Evolutionary conservation across 2,113 vertebrate genomes (phyloP).

Genomic region (Agelaius phoeniceus): DNA sequence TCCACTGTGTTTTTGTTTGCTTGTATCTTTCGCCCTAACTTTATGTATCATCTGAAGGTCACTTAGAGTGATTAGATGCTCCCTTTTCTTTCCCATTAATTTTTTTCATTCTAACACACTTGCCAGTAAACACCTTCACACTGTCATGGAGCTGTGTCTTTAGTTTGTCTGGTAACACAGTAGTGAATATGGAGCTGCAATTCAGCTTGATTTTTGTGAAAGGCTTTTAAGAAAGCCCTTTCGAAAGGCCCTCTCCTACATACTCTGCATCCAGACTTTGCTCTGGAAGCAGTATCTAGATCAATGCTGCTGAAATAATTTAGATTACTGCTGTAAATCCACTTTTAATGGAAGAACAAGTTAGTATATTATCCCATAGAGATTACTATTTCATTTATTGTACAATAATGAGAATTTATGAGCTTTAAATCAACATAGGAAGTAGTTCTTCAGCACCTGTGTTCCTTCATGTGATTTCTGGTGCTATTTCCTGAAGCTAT

Average conservation of each 20-base stretch:
- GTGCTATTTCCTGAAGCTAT: background rate
- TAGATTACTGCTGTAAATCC: background rate
- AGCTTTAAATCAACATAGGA: background rate
- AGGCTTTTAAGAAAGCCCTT: background rate
- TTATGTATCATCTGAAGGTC: background rate
- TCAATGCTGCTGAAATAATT: background rate
- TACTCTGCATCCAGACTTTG: background rate
- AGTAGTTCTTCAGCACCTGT: background rate
- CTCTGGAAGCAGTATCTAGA: background rate
- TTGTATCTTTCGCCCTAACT: background rate
- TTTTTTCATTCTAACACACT: background rate
- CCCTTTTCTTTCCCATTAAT: background rate
- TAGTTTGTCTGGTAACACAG: background rate
- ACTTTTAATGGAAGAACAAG: background rate
- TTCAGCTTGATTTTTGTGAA: background rate
- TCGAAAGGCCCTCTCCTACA: background rate
- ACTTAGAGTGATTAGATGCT: background rate
- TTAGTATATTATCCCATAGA: background rate
- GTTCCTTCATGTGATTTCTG: background rate
- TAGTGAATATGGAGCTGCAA: background rate
- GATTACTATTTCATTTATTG: background rate
- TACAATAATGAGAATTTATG: background rate
- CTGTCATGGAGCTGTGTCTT: rapidly evolving
- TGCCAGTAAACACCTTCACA: background rate
- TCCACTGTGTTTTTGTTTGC: background rate